phyloP scores from a whole-genome alignment of 2,113 vertebrate genomes.

The Gasterosteus nipponicus region DNA sequence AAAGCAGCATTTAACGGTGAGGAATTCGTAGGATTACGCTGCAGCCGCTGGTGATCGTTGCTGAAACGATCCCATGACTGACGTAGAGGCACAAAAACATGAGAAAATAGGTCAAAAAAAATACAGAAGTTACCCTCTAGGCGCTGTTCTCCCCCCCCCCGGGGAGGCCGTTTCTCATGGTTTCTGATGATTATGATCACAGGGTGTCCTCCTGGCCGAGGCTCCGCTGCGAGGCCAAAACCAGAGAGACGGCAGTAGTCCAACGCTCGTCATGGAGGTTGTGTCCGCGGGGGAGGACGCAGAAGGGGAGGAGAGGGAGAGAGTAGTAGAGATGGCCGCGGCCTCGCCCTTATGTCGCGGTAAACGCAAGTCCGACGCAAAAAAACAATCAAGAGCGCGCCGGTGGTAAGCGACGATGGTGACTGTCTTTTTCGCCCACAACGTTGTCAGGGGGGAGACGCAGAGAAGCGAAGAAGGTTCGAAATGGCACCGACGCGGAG shows the following conservation, averaged over 20 bases:
- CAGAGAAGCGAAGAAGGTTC: conserved; percentile 32
- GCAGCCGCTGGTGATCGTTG: background rate
- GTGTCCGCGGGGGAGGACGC: conserved; percentile 53
- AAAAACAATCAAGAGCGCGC: background rate
- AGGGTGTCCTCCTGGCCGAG: conserved; percentile 36
- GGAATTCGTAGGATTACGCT: background rate
- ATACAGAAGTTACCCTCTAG: background rate
- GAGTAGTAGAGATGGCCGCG: conserved; percentile 31
- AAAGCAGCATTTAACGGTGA: background rate
- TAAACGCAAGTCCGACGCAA: conserved; percentile 30
- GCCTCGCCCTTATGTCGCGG: conserved; percentile 30
- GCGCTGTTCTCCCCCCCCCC: background rate
- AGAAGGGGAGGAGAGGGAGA: conserved; percentile 46
- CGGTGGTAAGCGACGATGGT: background rate
- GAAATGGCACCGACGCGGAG: conserved; percentile 28
- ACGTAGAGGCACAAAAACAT: background rate
- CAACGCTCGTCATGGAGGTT: conserved; percentile 65
- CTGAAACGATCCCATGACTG: background rate
- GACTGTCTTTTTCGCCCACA: background rate
- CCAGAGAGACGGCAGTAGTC: conserved; percentile 54
- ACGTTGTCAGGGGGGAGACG: conserved; percentile 50
- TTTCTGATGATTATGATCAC: conserved; percentile 40
- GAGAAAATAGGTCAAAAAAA: background rate
- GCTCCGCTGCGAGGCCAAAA: conserved; percentile 42
- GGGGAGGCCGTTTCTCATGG: conserved; percentile 5